A percentile compares a stretch with the other conserved stretches of the same genome.
Conservation (phyloP, 2,888 invertebrate species). For the Chouioia cunea region DNA sequence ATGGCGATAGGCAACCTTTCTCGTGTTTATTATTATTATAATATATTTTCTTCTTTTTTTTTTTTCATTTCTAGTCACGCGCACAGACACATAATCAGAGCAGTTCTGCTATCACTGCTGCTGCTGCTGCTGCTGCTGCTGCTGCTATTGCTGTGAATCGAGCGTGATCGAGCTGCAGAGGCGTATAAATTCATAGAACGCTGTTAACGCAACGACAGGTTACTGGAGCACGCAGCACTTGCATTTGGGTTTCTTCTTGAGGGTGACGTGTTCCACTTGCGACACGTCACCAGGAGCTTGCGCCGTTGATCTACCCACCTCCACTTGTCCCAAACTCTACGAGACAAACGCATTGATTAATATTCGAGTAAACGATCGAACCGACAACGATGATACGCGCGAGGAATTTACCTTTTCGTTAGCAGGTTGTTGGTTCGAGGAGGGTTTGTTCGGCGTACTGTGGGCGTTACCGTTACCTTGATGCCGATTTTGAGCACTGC, state of each 20-base stretch:
- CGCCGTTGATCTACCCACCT: constrained; percentile 78
- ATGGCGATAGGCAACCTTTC: no score
- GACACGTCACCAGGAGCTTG: constrained; percentile 80
- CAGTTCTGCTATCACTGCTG: neutral
- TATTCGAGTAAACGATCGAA: no score
- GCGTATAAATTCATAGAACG: neutral
- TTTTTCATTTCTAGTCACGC: neutral
- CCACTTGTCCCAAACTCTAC: constrained; percentile 68
- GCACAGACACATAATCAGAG: neutral
- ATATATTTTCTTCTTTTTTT: no score
- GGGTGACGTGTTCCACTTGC: constrained; percentile 91
- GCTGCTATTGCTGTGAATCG: neutral
- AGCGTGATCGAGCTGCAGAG: neutral
- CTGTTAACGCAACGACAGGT: constrained; percentile 53
- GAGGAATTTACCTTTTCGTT: constrained; percentile 62
- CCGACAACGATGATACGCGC: neutral
- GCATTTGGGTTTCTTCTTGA: constrained; percentile 96
- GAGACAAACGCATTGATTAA: no score
- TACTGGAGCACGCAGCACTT: constrained; percentile 95
- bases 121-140: neutral
- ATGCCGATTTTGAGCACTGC: constrained; percentile 56
- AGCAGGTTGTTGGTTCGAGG: constrained; percentile 60
- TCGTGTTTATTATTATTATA: no score
- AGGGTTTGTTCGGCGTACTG: constrained; percentile 61
- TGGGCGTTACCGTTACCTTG: constrained; percentile 66